Conservation (phyloP, 1,140 invertebrate species). For the Dysdera silvatica region DNA sequence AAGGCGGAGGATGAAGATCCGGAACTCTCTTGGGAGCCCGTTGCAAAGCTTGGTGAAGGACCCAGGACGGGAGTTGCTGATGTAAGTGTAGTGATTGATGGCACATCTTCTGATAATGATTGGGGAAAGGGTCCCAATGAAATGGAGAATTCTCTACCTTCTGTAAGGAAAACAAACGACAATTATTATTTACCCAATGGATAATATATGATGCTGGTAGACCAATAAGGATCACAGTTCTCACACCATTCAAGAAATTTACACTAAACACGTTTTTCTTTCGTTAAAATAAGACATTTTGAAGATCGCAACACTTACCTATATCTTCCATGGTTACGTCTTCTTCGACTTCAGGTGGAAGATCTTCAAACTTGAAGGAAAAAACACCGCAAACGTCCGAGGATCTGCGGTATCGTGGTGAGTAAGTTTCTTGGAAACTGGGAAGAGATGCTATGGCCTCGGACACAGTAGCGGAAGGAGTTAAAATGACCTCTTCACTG, state of each 20-base stretch:
- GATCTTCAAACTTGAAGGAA: conserved; percentile 32
- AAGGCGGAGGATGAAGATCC: conserved; percentile 15
- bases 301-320: conserved; percentile 5
- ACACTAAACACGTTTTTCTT: no score
- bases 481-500: conserved; percentile 18
- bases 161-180: conserved; percentile 8
- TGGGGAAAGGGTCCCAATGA: conserved; percentile 22
- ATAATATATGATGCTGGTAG: not conserved
- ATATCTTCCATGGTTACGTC: conserved; percentile 23
- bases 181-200: not conserved
- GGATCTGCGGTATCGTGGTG: conserved; percentile 54
- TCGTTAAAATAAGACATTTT: no score
- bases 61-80: conserved; percentile 5
- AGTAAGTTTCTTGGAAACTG: conserved; percentile 79
- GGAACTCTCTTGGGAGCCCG: conserved; percentile 12
- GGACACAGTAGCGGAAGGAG: not conserved
- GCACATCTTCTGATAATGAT: conserved; percentile 56
- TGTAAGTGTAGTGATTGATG: conserved; percentile 23
- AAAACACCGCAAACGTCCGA: conserved; percentile 40
- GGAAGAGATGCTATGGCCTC: conserved; percentile 50
- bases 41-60: conserved; percentile 1
- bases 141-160: conserved; percentile 20
- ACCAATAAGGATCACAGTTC: not conserved
- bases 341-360: conserved; percentile 27
- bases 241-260: not conserved